Evolutionary conservation across 2,888 invertebrate species (phyloP).

Genomic region (Conchocele bisecta): DNA sequence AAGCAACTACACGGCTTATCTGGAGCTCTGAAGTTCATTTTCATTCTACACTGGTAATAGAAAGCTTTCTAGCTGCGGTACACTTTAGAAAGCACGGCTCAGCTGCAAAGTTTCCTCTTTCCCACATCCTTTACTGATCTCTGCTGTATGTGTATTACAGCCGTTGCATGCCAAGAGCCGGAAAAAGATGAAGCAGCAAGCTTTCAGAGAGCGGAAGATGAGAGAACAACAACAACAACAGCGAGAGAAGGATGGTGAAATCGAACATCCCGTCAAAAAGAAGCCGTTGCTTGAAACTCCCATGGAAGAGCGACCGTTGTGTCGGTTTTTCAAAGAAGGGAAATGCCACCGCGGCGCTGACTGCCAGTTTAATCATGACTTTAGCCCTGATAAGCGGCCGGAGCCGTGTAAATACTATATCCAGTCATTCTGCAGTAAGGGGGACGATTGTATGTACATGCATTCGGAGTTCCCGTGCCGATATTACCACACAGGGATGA

Average conservation of each 20-base stretch:
- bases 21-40: too few species aligned
- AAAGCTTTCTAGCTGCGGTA: too few species aligned
- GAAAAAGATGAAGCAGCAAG: constrained; percentile 51
- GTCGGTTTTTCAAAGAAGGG: constrained; percentile 93
- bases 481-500: constrained; percentile 93
- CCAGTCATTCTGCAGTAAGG: constrained; percentile 95
- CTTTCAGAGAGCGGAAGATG: constrained; percentile 39
- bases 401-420: constrained; percentile 98
- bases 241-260: constrained; percentile 53
- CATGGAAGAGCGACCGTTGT: constrained; percentile 84
- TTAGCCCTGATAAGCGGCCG: constrained; percentile 91
- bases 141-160: too few species aligned
- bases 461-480: constrained; percentile 98
- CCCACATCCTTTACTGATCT: too few species aligned
- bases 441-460: constrained; percentile 97
- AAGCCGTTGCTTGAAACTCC: constrained; percentile 73
- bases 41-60: too few species aligned
- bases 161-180: constrained; percentile 11
- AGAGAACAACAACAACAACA: constrained; percentile 42
- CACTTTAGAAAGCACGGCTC: too few species aligned
- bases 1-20: too few species aligned
- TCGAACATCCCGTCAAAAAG: constrained; percentile 68
- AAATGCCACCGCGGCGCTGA: constrained; percentile 91
- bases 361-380: constrained; percentile 94
- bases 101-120: too few species aligned